These are phyloP conservation scores for Elysia crispata DNA, from an alignment of 2,888 invertebrate genomes.

Conservation along the genomic window DNA sequence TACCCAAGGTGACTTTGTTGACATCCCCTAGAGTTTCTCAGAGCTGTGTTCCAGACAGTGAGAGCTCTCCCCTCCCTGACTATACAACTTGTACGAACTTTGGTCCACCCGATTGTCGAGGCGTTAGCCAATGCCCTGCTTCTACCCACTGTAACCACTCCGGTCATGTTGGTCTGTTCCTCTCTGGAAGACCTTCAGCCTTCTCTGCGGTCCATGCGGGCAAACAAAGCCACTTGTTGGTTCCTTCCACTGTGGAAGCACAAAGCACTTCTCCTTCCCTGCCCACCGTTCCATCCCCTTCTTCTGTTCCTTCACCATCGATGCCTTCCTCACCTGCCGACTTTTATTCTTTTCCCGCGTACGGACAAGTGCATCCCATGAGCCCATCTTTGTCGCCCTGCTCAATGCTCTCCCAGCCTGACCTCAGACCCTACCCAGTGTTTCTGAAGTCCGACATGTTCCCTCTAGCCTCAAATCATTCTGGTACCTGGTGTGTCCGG, in stretches of 20 bases:
- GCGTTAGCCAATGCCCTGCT: not conserved
- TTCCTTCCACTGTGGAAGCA: not conserved
- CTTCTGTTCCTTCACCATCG: not conserved
- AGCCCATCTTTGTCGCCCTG: slow-evolving; percentile 6
- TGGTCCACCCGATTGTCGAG: not conserved
- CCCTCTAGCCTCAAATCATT: no score
- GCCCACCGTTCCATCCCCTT: not conserved
- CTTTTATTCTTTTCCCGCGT: not conserved
- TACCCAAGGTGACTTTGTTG: not conserved
- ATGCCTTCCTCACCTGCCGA: not conserved
- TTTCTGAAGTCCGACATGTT: no score
- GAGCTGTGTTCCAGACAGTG: not conserved
- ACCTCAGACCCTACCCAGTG: not conserved
- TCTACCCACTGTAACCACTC: not conserved
- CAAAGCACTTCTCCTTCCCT: not conserved
- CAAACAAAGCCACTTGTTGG: not conserved
- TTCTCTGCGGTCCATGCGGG: not conserved
- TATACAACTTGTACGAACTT: not conserved
- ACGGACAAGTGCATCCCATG: no score
- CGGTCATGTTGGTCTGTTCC: not conserved
- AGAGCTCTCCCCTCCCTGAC: not conserved
- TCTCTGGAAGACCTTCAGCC: not conserved
- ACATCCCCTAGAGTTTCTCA: not conserved
- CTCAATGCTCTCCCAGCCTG: not conserved
- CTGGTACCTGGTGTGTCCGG: no score